Evolutionary conservation across 2,113 vertebrate species (phyloP), one percentile per base, ranked within the genome.

Genomic region (Ctenomys sociabilis): DNA sequence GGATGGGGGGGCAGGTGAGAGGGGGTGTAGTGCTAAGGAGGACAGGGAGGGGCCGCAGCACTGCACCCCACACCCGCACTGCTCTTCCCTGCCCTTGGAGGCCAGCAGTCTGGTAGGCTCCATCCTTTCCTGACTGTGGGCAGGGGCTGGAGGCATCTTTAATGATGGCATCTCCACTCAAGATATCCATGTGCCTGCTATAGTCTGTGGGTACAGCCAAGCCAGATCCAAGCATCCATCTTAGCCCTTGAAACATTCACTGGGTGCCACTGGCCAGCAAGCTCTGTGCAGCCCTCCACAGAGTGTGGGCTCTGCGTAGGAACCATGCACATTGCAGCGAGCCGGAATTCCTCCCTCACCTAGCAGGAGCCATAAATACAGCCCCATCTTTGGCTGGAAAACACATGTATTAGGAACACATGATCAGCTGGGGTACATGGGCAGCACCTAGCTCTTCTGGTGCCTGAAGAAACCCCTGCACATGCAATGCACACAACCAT

Each of bases 271-370:
- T 16, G 43, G 90, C 83, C 75, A 7, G 54, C 30, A 52, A 73
- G 57, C 66, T 91, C 14, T 64, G 94, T 7, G 32, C 22, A 66
- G 63, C 82, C 91, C 61, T 85, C 95, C 59, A 73, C 61, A 49
- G 68, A 35, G n/a, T 68, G 70, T 90, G 94, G 93, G 88, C 92
- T 91, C 92, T 49, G 7, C 22, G 68, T 64, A 80, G 89, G 93
- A 96, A 87, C 88, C 5, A 35, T 91, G 90, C 83, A 30, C 8
- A 88, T 92, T n/a, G 59, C 90, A 83, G 80, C 8, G 28, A 96
- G 90, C 94, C 96, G 96, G 91, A 94, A 97, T 96, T 94, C 96
- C 94, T 96, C 88, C 95, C 93, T 96, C 75, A 92, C 97, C 96
- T 95, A 94, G 90, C 3, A 13, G 88, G 95, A 95, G 83, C 88